phyloP scores from a whole-genome alignment of 2,797 vertebrate genomes.

The Lacerta viridis region DNA sequence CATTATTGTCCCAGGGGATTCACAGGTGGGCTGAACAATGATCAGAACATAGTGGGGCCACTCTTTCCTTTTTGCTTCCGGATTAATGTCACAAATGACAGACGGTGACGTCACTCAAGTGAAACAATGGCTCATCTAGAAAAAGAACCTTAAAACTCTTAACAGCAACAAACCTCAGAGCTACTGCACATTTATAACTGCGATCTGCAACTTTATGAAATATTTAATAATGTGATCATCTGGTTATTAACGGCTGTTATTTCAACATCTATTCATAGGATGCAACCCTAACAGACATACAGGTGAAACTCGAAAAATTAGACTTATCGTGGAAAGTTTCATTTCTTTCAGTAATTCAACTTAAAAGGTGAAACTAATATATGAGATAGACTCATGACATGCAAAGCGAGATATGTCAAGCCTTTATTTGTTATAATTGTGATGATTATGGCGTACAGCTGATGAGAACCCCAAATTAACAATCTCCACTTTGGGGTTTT shows the following conservation, averaged over 20 bases:
- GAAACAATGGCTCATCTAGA: conserved; percentile 9
- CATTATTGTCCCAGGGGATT: background rate
- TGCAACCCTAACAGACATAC: background rate
- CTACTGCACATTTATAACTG: conserved; percentile 18
- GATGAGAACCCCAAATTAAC: too few relatives aligned
- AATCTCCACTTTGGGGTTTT: too few relatives aligned
- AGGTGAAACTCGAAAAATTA: too few relatives aligned
- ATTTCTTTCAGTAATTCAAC: too few relatives aligned
- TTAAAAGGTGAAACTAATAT: too few relatives aligned
- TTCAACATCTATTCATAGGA: conserved; percentile 39
- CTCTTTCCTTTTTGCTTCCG: background rate
- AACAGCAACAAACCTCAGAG: background rate
- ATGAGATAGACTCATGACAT: too few relatives aligned
- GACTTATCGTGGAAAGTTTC: too few relatives aligned
- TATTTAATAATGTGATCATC: conserved; percentile 6
- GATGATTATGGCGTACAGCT: too few relatives aligned
- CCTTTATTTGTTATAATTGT: too few relatives aligned
- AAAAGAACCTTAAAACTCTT: too few relatives aligned
- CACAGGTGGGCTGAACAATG: background rate
- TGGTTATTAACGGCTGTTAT: conserved; percentile 4
- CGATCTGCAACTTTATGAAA: conserved; percentile 50
- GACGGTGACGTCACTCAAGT: conserved; percentile 20
- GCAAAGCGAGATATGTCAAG: too few relatives aligned
- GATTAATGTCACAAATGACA: conserved; percentile 29
- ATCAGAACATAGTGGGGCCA: background rate